Conservation (phyloP, 53 echinoderm and acorn worm species). For the Glandiceps talaboti region DNA sequence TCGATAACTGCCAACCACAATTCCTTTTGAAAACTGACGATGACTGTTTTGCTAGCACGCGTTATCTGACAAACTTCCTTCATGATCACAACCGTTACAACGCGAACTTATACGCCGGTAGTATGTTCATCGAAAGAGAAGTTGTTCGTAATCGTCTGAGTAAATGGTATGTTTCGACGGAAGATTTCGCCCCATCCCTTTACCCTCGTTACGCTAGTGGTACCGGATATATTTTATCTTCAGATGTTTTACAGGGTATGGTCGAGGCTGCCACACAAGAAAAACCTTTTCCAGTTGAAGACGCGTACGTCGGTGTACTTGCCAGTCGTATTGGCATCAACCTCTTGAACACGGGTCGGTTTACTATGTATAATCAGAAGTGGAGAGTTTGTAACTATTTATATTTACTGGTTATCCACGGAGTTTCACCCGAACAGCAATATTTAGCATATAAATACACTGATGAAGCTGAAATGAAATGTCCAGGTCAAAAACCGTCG, state of each 20-base stretch:
- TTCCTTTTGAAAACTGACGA: constrained; percentile 87
- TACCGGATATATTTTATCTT: constrained; percentile 72
- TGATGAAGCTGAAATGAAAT: constrained; percentile 31
- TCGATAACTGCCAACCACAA: constrained; percentile 52
- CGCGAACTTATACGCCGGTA: constrained; percentile 61
- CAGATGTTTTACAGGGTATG: constrained; percentile 52
- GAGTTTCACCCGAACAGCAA: constrained; percentile 62
- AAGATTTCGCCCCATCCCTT: constrained; percentile 18
- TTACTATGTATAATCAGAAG: constrained; percentile 67
- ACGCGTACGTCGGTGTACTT: constrained; percentile 78
- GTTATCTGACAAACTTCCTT: constrained; percentile 43
- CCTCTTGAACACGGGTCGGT: constrained; percentile 66
- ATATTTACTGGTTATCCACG: constrained; percentile 73
- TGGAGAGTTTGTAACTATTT: constrained; percentile 92
- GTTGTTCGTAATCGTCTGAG: constrained; percentile 28
- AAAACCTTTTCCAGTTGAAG: constrained; percentile 61
- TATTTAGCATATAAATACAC: constrained; percentile 63
- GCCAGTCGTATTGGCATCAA: constrained; percentile 27
- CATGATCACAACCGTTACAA: constrained; percentile 30
- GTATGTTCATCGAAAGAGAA: constrained; percentile 11
- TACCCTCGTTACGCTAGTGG: constrained; percentile 72
- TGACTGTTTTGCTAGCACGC: constrained; percentile 79
- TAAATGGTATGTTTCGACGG: constrained; percentile 40
- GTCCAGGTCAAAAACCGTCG: constrained; percentile 16
- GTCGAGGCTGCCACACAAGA: constrained; percentile 37